Evolutionary conservation across 2,888 invertebrate species (phyloP), one percentile per base, ranked within the genome.

Genomic region (Microctonus aethiopoides): DNA sequence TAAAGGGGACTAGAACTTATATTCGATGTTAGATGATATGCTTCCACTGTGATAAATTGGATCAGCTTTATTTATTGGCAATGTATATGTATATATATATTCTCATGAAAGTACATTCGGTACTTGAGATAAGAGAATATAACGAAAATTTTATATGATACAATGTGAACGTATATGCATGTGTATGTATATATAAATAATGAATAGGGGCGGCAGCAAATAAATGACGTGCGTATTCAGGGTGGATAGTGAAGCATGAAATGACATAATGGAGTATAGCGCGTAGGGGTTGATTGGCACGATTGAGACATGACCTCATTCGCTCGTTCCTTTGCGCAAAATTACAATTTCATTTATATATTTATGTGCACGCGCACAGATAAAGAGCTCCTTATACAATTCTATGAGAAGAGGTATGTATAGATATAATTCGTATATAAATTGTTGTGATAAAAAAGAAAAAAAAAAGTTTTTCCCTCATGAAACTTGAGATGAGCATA

Each of bases 171-270:
- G 7, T 46, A 9, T 46, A 20, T 46, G 7, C 16, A n/a, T 16
- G n/a, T 26, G n/a, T 32, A 13, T 34, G 3, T 77, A 76, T 76
- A 74, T 71, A 74, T 71, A 61, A 34, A 10, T 16, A 2, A 46
- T 11, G 68, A 74, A 75, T 77, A 78, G 77, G 75, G 74, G 75
- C 72, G 75, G 16, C 46, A 16, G 68, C 71, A 77, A 80, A 81
- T 81, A 79, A 74, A 79, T 78, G 80, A 79, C 75, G 76, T 74
- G 76, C 67, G 75, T 76, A 78, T 80, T 80, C 78, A 78, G 76
- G 75, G 74, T 77, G 77, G 73, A 79, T 76, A 74, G 75, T 79
- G 76, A 75, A 79, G 77, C 79, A 75, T 82, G 77, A 81, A 81
- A 81, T 78, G 78, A 80, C 74, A 75, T 78, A 80, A 80, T 78